Conservation (phyloP, 2,113 vertebrate species). For the Pontoporia blainvillei region DNA sequence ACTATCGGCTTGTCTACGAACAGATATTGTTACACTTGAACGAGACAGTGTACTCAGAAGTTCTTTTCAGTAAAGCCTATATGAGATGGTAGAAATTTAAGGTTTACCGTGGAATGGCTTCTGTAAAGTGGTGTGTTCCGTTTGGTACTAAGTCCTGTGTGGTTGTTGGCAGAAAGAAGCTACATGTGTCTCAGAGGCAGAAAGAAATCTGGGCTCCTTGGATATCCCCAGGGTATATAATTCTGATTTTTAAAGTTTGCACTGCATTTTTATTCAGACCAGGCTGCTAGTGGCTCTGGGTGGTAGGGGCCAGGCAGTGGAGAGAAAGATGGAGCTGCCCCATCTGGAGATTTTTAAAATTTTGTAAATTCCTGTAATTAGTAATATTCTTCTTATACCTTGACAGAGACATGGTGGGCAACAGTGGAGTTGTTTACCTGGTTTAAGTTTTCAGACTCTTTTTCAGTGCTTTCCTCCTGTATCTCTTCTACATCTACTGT, state of each 20-base stretch:
- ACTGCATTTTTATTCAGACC: background rate
- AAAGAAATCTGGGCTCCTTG: background rate
- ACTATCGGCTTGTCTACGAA: background rate
- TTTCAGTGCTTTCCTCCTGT: background rate
- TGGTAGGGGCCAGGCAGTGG: background rate
- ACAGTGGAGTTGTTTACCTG: background rate
- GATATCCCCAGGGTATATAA: background rate
- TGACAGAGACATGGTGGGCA: background rate
- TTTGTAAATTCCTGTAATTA: background rate
- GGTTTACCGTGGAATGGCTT: background rate
- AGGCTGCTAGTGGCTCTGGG: background rate
- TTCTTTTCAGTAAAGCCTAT: background rate
- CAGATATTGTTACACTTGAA: background rate
- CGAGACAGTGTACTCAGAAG: background rate
- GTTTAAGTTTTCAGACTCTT: background rate
- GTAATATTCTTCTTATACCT: background rate
- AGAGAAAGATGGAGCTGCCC: background rate
- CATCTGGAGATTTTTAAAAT: background rate
- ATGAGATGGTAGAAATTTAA: background rate
- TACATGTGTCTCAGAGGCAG: background rate
- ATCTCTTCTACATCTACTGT: background rate
- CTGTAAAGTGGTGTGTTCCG: background rate
- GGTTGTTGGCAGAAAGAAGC: background rate
- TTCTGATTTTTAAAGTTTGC: background rate
- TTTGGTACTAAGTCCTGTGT: background rate